Evolutionary conservation across 1,140 invertebrate genomes (phyloP), one percentile per base, ranked within the genome.

Genomic region (Limonius californicus): DNA sequence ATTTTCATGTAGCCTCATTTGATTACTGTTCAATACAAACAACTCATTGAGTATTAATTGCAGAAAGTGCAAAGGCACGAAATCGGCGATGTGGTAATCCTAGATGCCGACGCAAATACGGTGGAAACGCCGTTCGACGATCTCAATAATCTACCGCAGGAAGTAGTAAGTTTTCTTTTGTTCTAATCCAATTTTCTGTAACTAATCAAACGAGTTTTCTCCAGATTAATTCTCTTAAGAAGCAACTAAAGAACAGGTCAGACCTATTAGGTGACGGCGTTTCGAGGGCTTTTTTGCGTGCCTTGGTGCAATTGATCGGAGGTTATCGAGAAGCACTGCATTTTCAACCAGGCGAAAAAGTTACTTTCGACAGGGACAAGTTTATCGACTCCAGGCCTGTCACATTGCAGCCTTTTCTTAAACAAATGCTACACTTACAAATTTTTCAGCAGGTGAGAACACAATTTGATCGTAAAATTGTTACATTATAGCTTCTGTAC

Each of bases 391-490:
- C 89, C 30, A 82, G 93, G 59, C 86, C 90, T 21, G 78, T 86
- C 57, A 83, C 87, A 4, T 87, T 95, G 82, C 91, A 94, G 73
- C 88, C 91, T 1, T 96, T 96, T 79, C 80, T 97, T 19, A 82
- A 86, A 69, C 91, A 94, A 80, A 94, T 98, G 87, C 80, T 97
- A 50, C 86, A 95, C 61, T 81, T 96, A 12, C 95, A 98, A 80
- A 96, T 97, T 69, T 98, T 98, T 79, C 90, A 92, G 73, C 93
- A 96, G 84, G 90, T 92, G 76, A 39, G 9, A n/a, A n/a, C n/a
- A n/a, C n/a, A n/a, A n/a, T n/a, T n/a, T n/a, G n/a, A n/a, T n/a
- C n/a, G n/a, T n/a, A 32, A 32, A 32, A 32, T 32, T 32, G 27
- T 11, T n/a, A n/a, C n/a, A n/a, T n/a, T n/a, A n/a, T n/a, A n/a